phyloP scores from a whole-genome alignment of 2,888 invertebrate genomes.

The Tribolium freemani region DNA sequence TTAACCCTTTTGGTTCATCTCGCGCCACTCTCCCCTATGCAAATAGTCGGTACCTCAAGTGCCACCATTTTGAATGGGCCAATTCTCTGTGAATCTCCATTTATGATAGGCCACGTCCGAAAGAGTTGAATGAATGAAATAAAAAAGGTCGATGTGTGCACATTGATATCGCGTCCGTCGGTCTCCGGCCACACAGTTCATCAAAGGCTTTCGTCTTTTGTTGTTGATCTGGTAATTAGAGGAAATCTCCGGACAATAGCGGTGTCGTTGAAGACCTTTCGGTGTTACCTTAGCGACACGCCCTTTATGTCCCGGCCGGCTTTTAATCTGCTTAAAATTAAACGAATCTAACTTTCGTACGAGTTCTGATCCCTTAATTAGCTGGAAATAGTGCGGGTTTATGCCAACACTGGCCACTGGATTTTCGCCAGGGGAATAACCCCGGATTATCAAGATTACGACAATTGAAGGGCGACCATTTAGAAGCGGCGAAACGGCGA shows the following conservation, averaged over 20 bases:
- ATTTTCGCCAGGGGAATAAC: not conserved
- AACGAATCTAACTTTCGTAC: conserved; percentile 17
- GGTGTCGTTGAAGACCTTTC: conserved; percentile 34
- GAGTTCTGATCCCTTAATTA: conserved; percentile 12
- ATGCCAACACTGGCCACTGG: not conserved
- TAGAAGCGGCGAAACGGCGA: too few relatives aligned
- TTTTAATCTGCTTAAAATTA: conserved; percentile 25
- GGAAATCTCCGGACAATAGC: conserved; percentile 41
- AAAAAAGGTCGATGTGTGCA: conserved; percentile 15
- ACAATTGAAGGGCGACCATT: not conserved
- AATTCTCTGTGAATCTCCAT: conserved; percentile 33
- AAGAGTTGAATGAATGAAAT: conserved; percentile 17
- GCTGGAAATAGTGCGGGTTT: conserved; percentile 3
- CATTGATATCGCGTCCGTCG: conserved; percentile 14
- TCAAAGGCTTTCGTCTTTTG: conserved; percentile 35
- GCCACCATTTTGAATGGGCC: conserved; percentile 11
- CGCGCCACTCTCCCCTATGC: not conserved
- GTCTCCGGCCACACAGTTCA: not conserved
- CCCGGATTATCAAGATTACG: not conserved
- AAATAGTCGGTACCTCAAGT: not conserved
- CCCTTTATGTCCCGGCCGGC: conserved; percentile 26
- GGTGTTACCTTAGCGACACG: conserved; percentile 38
- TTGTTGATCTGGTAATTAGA: conserved; percentile 40
- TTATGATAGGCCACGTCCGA: conserved; percentile 31
- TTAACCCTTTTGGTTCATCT: too few relatives aligned